phyloP scores from a whole-genome alignment of 1,140 invertebrate species.

The Zaprionus kolodkinae region DNA sequence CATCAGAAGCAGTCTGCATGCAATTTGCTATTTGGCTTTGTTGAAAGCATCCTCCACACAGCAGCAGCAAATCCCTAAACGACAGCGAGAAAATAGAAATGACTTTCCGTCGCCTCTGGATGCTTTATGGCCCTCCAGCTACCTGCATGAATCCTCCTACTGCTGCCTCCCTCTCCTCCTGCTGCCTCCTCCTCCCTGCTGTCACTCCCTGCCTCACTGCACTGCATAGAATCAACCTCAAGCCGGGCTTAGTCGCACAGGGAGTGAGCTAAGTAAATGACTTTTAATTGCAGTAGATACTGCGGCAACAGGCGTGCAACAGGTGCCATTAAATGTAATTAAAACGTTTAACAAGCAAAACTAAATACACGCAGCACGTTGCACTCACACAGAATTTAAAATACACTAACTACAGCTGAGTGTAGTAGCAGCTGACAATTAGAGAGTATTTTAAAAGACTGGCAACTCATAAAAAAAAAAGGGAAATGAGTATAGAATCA shows the following conservation, averaged over 20 bases:
- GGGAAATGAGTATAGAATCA: too few relatives aligned
- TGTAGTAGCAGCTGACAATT: not conserved
- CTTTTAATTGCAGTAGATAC: conserved; percentile 56
- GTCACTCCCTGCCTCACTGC: conserved; percentile 29
- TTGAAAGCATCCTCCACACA: conserved; percentile 29
- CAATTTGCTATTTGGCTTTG: conserved; percentile 64
- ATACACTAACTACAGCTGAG: not conserved
- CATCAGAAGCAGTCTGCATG: conserved; percentile 30
- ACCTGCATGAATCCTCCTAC: conserved; percentile 1
- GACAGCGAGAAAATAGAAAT: conserved; percentile 64
- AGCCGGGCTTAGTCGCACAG: conserved; percentile 35
- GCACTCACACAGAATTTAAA: not conserved
- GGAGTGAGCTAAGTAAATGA: conserved; percentile 69
- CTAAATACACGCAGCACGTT: not conserved
- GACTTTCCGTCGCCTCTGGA: conserved; percentile 60
- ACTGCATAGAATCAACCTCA: conserved; percentile 17
- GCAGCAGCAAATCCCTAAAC: conserved; percentile 61
- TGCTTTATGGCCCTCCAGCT: conserved; percentile 39
- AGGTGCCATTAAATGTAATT: conserved; percentile 60
- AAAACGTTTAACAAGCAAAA: conserved; percentile 42
- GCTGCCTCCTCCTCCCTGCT: not conserved
- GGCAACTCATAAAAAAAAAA: not conserved
- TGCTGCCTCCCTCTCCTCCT: not conserved
- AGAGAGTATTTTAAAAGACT: not conserved
- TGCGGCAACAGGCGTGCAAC: conserved; percentile 45